Evolutionary conservation across 2,888 invertebrate species (phyloP).

Genomic region (Cosmopolites sordidus): DNA sequence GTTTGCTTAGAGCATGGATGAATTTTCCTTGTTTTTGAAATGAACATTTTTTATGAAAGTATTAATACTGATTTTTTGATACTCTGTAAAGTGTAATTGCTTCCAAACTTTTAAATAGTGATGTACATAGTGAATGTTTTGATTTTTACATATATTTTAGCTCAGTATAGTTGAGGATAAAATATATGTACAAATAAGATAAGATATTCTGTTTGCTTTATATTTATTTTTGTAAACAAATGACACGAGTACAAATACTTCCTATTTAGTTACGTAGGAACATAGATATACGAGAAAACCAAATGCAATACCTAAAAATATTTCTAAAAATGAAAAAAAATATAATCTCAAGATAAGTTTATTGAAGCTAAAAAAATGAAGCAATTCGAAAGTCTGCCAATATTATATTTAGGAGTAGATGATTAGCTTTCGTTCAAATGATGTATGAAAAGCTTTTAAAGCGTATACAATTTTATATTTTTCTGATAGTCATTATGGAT

Average conservation of each 20-base stretch:
- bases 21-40: no score
- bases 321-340: background rate
- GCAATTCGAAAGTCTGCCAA: constrained; percentile 17
- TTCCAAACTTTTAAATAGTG: no score
- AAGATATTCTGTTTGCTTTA: no score
- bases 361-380: constrained; percentile 8
- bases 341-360: background rate
- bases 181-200: no score
- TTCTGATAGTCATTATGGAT: constrained; percentile 8
- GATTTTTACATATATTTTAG: no score
- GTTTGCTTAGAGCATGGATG: no score
- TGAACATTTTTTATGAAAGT: no score
- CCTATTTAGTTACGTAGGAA: constrained; percentile 6
- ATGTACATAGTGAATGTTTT: no score
- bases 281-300: constrained; percentile 5
- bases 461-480: constrained; percentile 9
- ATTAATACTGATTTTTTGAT: no score
- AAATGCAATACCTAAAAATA: constrained; percentile 11
- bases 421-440: background rate
- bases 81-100: no score
- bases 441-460: background rate
- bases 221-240: background rate
- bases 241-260: constrained; percentile 10
- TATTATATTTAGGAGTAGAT: constrained; percentile 8
- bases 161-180: no score